phyloP scores from a whole-genome alignment of 2,797 vertebrate genomes.

The Squalus acanthias region DNA sequence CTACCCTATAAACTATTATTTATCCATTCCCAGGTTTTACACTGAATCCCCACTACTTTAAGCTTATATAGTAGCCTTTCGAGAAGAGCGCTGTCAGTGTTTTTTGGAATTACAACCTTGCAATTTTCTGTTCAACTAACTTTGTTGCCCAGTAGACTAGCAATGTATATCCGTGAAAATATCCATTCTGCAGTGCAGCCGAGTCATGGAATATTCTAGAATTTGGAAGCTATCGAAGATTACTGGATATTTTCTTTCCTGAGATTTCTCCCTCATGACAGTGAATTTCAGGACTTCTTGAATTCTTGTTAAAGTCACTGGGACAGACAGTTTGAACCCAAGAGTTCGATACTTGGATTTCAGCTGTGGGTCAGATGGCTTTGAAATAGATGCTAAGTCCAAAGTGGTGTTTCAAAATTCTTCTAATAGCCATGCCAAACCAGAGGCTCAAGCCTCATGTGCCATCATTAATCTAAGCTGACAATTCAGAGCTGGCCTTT shows the following conservation, averaged over 20 bases:
- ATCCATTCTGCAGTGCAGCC: background rate
- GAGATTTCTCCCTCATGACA: background rate
- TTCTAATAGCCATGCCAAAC: too few relatives aligned
- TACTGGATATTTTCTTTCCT: background rate
- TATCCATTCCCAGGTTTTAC: background rate
- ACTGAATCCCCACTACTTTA: background rate
- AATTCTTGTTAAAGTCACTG: too few relatives aligned
- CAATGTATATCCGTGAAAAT: background rate
- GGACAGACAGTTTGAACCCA: too few relatives aligned
- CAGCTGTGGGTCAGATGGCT: too few relatives aligned
- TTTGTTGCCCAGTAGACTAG: background rate
- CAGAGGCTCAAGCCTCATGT: too few relatives aligned
- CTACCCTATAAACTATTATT: background rate
- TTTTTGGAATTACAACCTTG: background rate
- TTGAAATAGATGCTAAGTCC: too few relatives aligned
- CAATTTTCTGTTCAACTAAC: background rate
- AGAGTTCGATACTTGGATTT: too few relatives aligned
- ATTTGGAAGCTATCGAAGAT: background rate
- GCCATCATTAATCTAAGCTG: too few relatives aligned
- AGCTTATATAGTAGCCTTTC: background rate
- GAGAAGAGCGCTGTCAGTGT: background rate
- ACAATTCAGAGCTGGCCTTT: too few relatives aligned
- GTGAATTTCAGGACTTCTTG: too few relatives aligned
- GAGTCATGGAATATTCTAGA: background rate
- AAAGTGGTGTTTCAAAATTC: too few relatives aligned